Percentiles rank a stretch among this genome's conserved stretches.
Conservation (phyloP, 2,113 vertebrate species). For the Dinomys branickii region DNA sequence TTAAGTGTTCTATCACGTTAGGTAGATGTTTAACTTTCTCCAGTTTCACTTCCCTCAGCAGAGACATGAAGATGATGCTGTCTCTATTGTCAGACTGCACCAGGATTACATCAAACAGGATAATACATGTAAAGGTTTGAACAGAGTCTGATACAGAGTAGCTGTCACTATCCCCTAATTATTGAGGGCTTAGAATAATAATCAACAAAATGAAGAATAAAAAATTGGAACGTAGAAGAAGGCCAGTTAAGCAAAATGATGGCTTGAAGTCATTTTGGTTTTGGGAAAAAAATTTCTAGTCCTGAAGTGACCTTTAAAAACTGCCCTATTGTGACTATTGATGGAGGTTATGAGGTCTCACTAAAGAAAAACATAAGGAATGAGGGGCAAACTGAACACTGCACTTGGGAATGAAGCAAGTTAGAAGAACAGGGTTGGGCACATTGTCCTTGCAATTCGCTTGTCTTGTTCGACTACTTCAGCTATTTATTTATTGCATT, state of each 20-base stretch:
- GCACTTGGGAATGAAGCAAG: not conserved
- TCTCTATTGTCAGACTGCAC: not conserved
- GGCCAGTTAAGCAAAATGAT: not conserved
- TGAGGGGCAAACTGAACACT: not conserved
- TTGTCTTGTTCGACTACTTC: not conserved
- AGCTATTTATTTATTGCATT: not conserved
- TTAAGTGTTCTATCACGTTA: not conserved
- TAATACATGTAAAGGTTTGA: not conserved
- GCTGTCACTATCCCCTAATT: not conserved
- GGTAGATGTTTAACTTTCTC: slow-evolving; percentile 20
- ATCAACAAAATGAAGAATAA: not conserved
- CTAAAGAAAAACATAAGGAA: not conserved
- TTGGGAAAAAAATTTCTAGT: not conserved
- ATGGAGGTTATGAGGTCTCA: not conserved
- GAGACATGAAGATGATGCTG: slow-evolving; percentile 13
- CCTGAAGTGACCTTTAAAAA: not conserved
- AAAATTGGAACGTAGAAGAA: not conserved
- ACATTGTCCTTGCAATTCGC: not conserved
- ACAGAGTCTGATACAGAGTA: not conserved
- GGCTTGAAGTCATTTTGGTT: not conserved
- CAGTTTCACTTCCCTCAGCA: not conserved
- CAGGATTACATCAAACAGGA: slow-evolving; percentile 8
- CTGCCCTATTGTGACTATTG: not conserved
- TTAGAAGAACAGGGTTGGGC: not conserved
- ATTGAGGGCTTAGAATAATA: not conserved